Evolutionary conservation across 1,140 invertebrate species (phyloP).

Genomic region (Neodiprion virginianus): DNA sequence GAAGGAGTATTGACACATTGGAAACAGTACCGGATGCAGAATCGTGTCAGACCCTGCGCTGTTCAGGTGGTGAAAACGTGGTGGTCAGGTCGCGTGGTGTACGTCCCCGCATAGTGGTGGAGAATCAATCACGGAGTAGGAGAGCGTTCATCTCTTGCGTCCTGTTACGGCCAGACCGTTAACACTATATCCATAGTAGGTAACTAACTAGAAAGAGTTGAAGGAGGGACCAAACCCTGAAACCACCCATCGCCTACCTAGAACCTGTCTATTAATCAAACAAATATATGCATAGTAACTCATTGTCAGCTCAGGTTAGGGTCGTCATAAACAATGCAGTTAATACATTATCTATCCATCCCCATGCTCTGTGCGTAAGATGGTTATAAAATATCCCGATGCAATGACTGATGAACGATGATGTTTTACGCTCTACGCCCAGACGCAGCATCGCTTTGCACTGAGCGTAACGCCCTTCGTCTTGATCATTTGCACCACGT

Average conservation of each 20-base stretch:
- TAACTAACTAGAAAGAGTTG: not conserved
- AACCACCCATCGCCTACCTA: too few relatives aligned
- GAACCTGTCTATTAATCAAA: conserved; percentile 3
- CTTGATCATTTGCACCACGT: too few relatives aligned
- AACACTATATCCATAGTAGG: not conserved
- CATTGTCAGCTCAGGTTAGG: conserved; percentile 6
- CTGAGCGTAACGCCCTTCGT: too few relatives aligned
- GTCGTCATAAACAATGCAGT: conserved; percentile 4
- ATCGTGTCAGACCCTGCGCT: too few relatives aligned
- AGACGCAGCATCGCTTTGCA: too few relatives aligned
- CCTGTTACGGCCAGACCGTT: not conserved
- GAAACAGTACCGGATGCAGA: too few relatives aligned
- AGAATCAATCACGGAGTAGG: conserved; percentile 1
- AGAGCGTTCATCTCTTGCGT: not conserved
- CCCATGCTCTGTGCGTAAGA: not conserved
- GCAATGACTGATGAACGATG: not conserved
- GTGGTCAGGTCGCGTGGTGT: not conserved
- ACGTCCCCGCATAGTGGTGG: not conserved
- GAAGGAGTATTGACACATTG: too few relatives aligned
- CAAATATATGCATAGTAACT: conserved; percentile 7
- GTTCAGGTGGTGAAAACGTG: too few relatives aligned
- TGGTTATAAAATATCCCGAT: not conserved
- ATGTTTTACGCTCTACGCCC: too few relatives aligned
- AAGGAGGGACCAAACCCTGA: too few relatives aligned
- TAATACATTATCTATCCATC: not conserved